Evolutionary conservation across 2,113 vertebrate species (phyloP), one percentile per base, ranked within the genome.

Genomic region (Meles meles): DNA sequence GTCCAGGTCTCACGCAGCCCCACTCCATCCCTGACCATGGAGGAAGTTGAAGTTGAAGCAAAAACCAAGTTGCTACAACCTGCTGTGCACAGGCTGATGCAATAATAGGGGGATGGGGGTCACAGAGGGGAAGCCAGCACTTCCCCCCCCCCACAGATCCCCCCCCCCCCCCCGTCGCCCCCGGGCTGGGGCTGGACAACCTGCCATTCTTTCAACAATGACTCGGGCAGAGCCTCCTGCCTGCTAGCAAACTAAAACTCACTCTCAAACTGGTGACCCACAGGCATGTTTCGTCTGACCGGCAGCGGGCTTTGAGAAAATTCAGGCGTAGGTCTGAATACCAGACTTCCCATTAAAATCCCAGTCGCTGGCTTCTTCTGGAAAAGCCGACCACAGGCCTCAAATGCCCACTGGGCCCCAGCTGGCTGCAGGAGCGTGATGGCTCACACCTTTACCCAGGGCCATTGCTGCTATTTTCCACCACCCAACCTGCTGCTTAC

Each of bases 21-120:
- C 29, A 20, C 61, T 49, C 65, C 31, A 10, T 1, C 2, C 52
- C 42, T 31, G 27, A 82, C 61, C 83, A 25, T 2, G 63, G 86
- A 94, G 97, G 97, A 97, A 98, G 95, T 20, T 92, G 87, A 71
- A 74, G 86, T 15, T 90, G 87, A 76, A 80, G 86, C 39, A 85
- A 94, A 95, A 81, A 17, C 67, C 7, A 42, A 61, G 80, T 91
- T 97, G 94, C 90, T 59, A 85, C 96, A 96, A 88, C 86, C 96
- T 86, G 29, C 8, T 67, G 25, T 44, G 80, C 69, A 74, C 72
- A 74, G 81, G 5, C 37, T 95, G 96, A 93, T 34, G 86, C 79
- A 96, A 97, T 0, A 2, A 18, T 27, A 2, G 18, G 72, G 72
- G 39, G 5, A 13, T 25, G 31, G 13, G 9, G n/a, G 2, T 27